Evolutionary conservation across 2,113 vertebrate species (phyloP).

Genomic region (Sebastes fasciatus): DNA sequence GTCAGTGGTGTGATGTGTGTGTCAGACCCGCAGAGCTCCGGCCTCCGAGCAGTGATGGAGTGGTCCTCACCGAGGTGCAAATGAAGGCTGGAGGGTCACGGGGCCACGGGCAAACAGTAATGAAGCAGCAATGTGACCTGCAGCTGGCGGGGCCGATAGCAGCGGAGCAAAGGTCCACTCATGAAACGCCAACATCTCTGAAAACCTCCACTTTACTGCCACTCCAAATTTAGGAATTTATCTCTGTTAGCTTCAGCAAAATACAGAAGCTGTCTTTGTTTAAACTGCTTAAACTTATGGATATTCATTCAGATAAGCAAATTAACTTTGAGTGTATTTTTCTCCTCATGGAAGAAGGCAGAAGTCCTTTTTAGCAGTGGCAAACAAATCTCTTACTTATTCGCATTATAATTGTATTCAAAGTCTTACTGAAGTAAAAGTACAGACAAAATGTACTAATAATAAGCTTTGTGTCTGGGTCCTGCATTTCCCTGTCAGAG

Average conservation of each 20-base stretch:
- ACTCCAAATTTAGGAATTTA: neutral
- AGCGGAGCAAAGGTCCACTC: conserved; percentile 55
- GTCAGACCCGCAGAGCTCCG: conserved; percentile 42
- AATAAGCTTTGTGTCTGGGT: too few species aligned
- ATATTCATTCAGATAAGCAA: neutral
- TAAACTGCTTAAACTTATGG: neutral
- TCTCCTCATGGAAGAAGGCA: neutral
- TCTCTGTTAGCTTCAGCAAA: neutral
- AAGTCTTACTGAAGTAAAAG: neutral
- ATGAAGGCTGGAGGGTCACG: conserved; percentile 80
- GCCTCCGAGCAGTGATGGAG: conserved; percentile 76
- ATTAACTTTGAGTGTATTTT: neutral
- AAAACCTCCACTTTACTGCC: conserved; percentile 23
- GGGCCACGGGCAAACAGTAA: conserved; percentile 82
- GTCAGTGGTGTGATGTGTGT: conserved; percentile 67
- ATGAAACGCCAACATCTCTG: conserved; percentile 39
- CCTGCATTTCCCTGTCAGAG: too few species aligned
- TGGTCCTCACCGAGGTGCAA: conserved; percentile 83
- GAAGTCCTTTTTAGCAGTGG: neutral
- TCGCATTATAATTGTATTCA: neutral
- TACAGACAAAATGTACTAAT: neutral
- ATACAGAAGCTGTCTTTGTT: conserved; percentile 18
- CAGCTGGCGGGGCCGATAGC: conserved; percentile 66
- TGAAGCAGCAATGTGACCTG: conserved; percentile 80
- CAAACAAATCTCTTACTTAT: neutral